phyloP scores from a whole-genome alignment of 1,140 invertebrate genomes.

The Hylyphantes graminicola region DNA sequence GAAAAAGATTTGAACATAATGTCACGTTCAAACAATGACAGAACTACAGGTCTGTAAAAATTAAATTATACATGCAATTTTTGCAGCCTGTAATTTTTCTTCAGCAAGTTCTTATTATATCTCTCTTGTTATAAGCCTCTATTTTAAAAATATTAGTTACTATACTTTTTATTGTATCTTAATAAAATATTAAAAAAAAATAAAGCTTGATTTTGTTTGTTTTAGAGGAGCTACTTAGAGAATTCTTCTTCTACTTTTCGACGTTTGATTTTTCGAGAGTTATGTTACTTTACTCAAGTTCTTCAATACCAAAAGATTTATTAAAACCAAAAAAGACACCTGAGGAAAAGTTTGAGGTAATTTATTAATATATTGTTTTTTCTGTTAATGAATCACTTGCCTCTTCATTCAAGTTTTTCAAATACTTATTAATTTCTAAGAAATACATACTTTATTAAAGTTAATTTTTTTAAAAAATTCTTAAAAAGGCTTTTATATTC shows the following conservation, averaged over 20 bases:
- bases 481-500: too few species aligned
- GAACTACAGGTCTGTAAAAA: conserved; percentile 13
- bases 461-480: too few species aligned
- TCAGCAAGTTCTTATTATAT: too few species aligned
- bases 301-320: not conserved
- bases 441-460: too few species aligned
- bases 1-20: conserved; percentile 30
- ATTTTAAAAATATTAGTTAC: too few species aligned
- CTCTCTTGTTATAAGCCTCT: too few species aligned
- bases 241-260: conserved; percentile 28
- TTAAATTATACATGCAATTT: too few species aligned
- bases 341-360: conserved; percentile 22
- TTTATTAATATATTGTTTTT: not conserved
- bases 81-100: too few species aligned
- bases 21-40: conserved; percentile 2
- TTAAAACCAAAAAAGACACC: not conserved
- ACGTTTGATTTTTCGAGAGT: conserved; percentile 7
- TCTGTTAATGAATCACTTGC: too few species aligned
- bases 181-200: not conserved
- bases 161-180: not conserved
- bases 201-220: not conserved
- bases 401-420: too few species aligned
- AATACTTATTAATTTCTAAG: too few species aligned
- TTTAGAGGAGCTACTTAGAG: conserved; percentile 24
- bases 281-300: conserved; percentile 2